phyloP scores from a whole-genome alignment of 35 echinoderm and acorn worm genomes.

The Apostichopus californicus region DNA sequence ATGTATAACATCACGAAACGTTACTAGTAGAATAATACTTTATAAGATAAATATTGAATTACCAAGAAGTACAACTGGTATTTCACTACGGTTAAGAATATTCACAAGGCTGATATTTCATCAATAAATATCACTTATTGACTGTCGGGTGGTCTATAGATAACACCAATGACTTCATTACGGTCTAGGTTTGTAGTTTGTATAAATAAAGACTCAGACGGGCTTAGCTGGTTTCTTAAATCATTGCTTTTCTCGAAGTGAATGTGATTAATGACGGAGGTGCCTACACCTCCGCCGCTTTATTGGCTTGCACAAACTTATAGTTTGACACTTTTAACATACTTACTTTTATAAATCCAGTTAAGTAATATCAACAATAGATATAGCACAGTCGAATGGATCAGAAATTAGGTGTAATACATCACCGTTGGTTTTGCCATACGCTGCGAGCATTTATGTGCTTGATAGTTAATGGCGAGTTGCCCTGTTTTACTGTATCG shows the following conservation, averaged over 20 bases:
- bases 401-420: not conserved
- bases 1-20: not conserved
- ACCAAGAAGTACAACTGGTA: no score
- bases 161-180: constrained; percentile 7
- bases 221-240: not conserved
- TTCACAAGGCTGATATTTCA: not conserved
- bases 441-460: not conserved
- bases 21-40: not conserved
- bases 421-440: not conserved
- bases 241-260: not conserved
- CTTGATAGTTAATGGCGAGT: not conserved
- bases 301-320: not conserved
- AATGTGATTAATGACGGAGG: not conserved
- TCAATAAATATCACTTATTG: not conserved
- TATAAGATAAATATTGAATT: not conserved
- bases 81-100: not conserved
- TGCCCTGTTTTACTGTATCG: no score
- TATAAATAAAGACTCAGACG: constrained; percentile 24
- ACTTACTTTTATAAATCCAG: not conserved
- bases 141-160: constrained; percentile 22
- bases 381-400: not conserved
- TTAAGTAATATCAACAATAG: not conserved
- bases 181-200: not conserved
- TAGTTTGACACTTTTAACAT: not conserved
- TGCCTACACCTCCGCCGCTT: not conserved